Conservation (phyloP, 2,888 invertebrate species). For the Allophyes oxyacanthae region DNA sequence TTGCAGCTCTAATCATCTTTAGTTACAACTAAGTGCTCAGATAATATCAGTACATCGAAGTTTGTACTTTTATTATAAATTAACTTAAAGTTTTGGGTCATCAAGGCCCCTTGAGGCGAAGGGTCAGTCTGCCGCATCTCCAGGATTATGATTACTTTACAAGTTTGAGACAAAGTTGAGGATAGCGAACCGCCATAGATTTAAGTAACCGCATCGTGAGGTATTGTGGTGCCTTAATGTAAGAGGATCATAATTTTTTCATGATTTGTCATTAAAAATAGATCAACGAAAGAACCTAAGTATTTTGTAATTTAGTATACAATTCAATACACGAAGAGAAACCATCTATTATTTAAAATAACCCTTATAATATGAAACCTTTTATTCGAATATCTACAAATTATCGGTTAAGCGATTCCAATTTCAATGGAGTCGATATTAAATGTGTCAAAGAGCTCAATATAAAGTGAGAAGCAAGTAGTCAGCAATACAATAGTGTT, state of each 20-base stretch:
- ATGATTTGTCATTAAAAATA: no score
- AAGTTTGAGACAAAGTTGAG: slow-evolving; percentile 50
- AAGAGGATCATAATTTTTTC: slow-evolving; percentile 16
- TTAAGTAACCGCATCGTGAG: slow-evolving; percentile 35
- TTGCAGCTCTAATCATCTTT: slow-evolving; percentile 3
- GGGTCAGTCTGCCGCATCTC: slow-evolving; percentile 47
- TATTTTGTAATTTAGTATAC: no score
- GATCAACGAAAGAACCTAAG: no score
- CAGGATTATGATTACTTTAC: slow-evolving; percentile 53
- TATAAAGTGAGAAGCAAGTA: slow-evolving; percentile 60
- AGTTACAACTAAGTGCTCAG: slow-evolving; percentile 4
- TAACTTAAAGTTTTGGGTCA: slow-evolving; percentile 58
- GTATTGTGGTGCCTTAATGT: slow-evolving; percentile 21
- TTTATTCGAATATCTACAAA: slow-evolving; percentile 2
- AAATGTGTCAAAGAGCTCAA: slow-evolving; percentile 56
- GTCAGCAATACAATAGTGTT: slow-evolving; percentile 64
- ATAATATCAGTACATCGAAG: slow-evolving; percentile 22
- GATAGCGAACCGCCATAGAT: slow-evolving; percentile 35
- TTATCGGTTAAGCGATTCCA: slow-evolving; percentile 27
- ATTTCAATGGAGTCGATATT: slow-evolving; percentile 34
- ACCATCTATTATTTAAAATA: background rate
- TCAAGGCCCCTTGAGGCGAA: slow-evolving; percentile 38
- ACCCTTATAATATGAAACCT: background rate
- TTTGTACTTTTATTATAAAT: slow-evolving; percentile 42
- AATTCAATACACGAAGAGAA: no score